A percentile compares a stretch with the other conserved stretches of the same genome.
Evolutionary conservation across 2,797 vertebrate species (phyloP).

Genomic region (Myotis pilosus): DNA sequence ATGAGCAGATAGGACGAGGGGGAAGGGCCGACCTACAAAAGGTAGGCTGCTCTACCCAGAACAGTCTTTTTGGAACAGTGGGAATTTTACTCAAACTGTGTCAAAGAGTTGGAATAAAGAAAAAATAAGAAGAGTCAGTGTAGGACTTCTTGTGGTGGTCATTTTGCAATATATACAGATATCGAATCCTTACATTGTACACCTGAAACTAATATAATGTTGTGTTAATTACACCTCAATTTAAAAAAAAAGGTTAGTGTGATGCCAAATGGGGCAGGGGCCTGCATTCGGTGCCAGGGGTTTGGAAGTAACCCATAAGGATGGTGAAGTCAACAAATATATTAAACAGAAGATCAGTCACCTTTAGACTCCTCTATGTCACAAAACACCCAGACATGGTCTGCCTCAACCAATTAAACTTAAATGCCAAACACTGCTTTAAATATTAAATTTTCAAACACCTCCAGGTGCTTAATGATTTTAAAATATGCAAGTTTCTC

Average conservation of each 20-base stretch:
- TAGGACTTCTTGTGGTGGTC: not conserved
- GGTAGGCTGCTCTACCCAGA: not conserved
- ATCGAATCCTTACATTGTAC: not conserved
- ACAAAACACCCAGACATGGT: not conserved
- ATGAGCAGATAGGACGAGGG: fast-evolving
- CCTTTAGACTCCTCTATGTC: not conserved
- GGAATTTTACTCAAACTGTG: not conserved
- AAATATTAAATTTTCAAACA: not conserved
- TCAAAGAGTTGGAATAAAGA: not conserved
- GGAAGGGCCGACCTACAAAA: not conserved
- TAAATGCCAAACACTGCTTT: not conserved
- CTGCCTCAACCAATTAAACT: not conserved
- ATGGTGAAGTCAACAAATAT: not conserved
- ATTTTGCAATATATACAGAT: not conserved
- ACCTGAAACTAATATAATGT: not conserved
- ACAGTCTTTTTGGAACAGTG: not conserved
- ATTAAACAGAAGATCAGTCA: not conserved
- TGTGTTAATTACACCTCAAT: not conserved
- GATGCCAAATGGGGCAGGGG: fast-evolving
- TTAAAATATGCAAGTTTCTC: not conserved
- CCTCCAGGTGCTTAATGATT: not conserved
- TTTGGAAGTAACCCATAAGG: not conserved
- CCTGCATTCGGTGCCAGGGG: no score
- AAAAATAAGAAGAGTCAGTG: not conserved
- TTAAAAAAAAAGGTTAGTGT: fast-evolving